Evolutionary conservation across 2,797 vertebrate species (phyloP), one percentile per base, ranked within the genome.

Genomic region (Cacajao melanocephalus): DNA sequence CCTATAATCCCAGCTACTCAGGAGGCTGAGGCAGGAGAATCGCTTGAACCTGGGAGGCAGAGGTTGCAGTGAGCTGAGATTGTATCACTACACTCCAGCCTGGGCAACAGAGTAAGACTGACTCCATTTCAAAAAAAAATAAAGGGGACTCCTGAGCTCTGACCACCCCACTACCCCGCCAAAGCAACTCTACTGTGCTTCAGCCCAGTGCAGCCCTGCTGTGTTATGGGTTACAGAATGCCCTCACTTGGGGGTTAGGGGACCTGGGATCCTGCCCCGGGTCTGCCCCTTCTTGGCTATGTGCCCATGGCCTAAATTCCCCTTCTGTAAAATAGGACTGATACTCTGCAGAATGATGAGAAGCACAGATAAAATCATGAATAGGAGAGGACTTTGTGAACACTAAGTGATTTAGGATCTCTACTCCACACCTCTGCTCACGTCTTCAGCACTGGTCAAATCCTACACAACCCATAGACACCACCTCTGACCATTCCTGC

Each of bases 91-190:
- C 50, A 52, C 50, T 52, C 50, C 50, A 52, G 50, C 50, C 50
- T 52, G 50, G 50, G 50, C 19, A 52, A 52, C 50, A 52, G 50
- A 52, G 15, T 50, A 50, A 50, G 39, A 41, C 19, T 20, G 50
- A 52, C 19, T 20, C 50, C 19, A 52, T 20, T 6, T 52, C 50
- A 52, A 20, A 52, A 17, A 52, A 52, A 52, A 52, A 52, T 19
- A 55, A 86, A 92, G n/a, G 90, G 57, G 57, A 57, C 36, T 73
- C 28, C 26, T 72, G 76, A 55, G 19, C 82, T 64, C 57, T 36
- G 52, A 24, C 9, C 4, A 1, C 13, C 4, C 12, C 28, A 3
- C 36, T 17, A 8, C 24, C 36, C n/a, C 12, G 12, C n/a, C 10
- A 39, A 39, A 12, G 13, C 55, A 75, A 6, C 17, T 57, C 36